phyloP scores from a whole-genome alignment of 1,140 invertebrate genomes.

The Bombus affinis region DNA sequence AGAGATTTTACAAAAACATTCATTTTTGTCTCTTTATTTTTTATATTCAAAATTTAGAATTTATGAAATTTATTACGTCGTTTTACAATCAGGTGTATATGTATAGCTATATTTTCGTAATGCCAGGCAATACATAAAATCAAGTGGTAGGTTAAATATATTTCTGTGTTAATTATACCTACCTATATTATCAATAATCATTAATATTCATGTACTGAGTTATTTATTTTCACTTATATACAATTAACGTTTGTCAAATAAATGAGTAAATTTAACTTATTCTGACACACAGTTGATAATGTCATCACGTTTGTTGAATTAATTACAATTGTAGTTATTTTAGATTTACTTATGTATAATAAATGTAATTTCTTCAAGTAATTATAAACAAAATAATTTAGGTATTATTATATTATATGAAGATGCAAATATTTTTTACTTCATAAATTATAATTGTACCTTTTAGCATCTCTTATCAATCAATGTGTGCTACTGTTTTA shows the following conservation, averaged over 20 bases:
- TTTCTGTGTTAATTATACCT: not conserved
- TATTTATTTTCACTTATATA: not conserved
- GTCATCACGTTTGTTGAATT: not conserved
- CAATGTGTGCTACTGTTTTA: not conserved
- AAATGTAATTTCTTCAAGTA: not conserved
- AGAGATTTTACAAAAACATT: conserved; percentile 22
- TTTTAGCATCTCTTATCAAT: too few species aligned
- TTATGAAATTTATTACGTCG: not conserved
- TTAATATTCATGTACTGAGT: not conserved
- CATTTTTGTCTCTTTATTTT: conserved; percentile 10
- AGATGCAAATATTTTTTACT: not conserved
- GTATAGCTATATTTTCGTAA: not conserved
- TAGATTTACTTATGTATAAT: not conserved
- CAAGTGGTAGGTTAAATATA: not conserved
- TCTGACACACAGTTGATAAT: not conserved
- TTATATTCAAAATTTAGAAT: not conserved
- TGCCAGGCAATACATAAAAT: not conserved
- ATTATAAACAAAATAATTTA: not conserved
- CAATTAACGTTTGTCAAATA: not conserved
- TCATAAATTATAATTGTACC: not conserved
- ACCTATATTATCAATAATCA: not conserved
- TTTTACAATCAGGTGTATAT: not conserved
- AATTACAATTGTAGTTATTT: not conserved
- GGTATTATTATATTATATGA: not conserved
- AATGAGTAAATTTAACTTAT: not conserved